Base-by-base conservation (phyloP, 2,797 vertebrate species). In the Centropyge bicolor region DNA sequence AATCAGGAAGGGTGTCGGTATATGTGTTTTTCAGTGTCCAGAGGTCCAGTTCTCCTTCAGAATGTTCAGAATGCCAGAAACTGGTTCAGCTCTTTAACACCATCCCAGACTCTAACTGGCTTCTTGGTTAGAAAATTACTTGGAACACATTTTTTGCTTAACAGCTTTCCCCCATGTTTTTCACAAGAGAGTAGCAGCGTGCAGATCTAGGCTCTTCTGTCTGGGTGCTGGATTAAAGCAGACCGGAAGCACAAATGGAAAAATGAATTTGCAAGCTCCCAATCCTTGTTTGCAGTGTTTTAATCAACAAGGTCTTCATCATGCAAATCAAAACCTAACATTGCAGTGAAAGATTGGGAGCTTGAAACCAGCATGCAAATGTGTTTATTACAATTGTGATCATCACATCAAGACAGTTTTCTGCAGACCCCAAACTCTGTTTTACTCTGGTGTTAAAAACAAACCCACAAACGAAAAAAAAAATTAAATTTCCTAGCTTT, bases 21-120 rank as follows among this genome's bases (percentile, higher is more conserved):
- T 80, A 27, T 69, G n/a, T 70, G 5, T 69, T 17, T 77, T 24
- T 78, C 51, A 56, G 6, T 64, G 75, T 76, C n/a, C 59, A 48
- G 75, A 95, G 93, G 93, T 96, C 60, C 49, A 94, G 55, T 95
- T 96, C 86, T 95, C 94, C 7, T 40, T 94, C 92, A 3, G 93
- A 91, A 2, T 88, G 93, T 40, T 94, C 92, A 3, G 93, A 91
- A 2, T 88, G 93, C 3, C 87, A 91, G 65, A 94, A 92, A 54
- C 85, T 95, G 74, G 91, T 95, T 6, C 92, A 94, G 67, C 91
- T 96, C 73, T 94, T 95, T 80, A 72, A 78, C 68, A 94, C 93
- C 22, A 89, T 96, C 76, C 93, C 93, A 0, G 80, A 91, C 79
- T 95, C 95, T 88, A 86, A 84, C 57, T 89, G 91, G 6, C 92